Conservation (phyloP, 2,888 invertebrate genomes). For the Limnephilus auricula region DNA sequence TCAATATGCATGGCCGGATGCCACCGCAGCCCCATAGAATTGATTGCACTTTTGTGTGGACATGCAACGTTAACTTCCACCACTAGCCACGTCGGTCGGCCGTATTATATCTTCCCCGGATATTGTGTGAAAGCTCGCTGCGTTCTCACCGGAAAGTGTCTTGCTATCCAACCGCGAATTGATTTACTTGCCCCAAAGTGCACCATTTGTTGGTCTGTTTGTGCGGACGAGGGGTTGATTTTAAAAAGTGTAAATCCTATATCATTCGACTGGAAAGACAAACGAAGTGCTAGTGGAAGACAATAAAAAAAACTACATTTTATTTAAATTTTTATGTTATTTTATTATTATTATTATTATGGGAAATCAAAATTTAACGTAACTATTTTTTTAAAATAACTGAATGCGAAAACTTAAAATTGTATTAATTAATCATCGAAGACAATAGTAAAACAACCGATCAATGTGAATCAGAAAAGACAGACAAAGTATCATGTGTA, state of each 20-base stretch:
- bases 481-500: no score
- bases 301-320: not conserved
- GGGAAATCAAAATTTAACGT: no score
- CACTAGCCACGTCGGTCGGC: not conserved
- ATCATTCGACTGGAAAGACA: not conserved
- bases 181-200: not conserved
- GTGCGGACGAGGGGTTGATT: not conserved
- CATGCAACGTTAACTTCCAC: not conserved
- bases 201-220: not conserved
- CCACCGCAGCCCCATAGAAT: not conserved
- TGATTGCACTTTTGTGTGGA: not conserved
- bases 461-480: no score
- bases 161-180: not conserved
- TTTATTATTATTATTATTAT: no score
- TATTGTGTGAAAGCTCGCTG: slow-evolving; percentile 49
- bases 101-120: slow-evolving; percentile 38
- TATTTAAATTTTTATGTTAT: no score
- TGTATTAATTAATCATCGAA: no score
- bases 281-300: not conserved
- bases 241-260: not conserved
- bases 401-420: no score
- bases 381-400: no score
- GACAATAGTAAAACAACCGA: no score
- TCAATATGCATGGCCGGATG: no score
- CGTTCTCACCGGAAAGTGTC: slow-evolving; percentile 54